phyloP scores from a whole-genome alignment of 2,888 invertebrate species.

The Notodonta ziczac region DNA sequence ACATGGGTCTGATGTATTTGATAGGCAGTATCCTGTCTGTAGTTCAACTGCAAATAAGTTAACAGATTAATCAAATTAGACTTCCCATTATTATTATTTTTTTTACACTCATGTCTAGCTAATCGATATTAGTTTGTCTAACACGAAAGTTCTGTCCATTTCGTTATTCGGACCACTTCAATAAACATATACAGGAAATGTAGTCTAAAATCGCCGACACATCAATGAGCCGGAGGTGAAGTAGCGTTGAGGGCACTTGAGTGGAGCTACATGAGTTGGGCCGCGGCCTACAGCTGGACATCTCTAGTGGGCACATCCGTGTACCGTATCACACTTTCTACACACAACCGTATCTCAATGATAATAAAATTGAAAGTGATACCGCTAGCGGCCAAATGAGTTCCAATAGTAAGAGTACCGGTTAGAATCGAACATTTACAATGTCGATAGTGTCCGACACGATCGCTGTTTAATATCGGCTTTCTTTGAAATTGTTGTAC shows the following conservation, averaged over 20 bases:
- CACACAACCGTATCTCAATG: constrained; percentile 42
- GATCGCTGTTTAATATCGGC: constrained; percentile 6
- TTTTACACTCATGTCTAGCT: constrained; percentile 15
- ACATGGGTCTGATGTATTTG: background rate
- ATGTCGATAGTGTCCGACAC: background rate
- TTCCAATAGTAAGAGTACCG: constrained; percentile 13
- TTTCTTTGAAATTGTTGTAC: constrained; percentile 5
- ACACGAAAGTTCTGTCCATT: constrained; percentile 16
- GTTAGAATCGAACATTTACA: constrained; percentile 6
- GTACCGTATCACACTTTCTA: constrained; percentile 58
- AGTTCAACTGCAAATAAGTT: background rate
- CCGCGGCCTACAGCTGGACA: constrained; percentile 35
- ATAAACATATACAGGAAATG: constrained; percentile 30
- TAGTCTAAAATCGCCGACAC: constrained; percentile 16
- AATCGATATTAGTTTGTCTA: constrained; percentile 22
- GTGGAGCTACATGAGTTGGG: constrained; percentile 1
- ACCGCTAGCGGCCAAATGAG: constrained; percentile 37
- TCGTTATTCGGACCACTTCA: constrained; percentile 20
- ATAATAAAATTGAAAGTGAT: constrained; percentile 54
- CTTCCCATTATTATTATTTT: too few relatives aligned
- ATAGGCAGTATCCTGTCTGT: background rate
- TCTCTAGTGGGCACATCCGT: constrained; percentile 52
- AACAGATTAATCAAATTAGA: background rate
- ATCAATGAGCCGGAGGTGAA: constrained; percentile 34
- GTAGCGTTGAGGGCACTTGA: constrained; percentile 40